Conservation (phyloP, 2,797 vertebrate species). For the Urosaurus nigricauda region DNA sequence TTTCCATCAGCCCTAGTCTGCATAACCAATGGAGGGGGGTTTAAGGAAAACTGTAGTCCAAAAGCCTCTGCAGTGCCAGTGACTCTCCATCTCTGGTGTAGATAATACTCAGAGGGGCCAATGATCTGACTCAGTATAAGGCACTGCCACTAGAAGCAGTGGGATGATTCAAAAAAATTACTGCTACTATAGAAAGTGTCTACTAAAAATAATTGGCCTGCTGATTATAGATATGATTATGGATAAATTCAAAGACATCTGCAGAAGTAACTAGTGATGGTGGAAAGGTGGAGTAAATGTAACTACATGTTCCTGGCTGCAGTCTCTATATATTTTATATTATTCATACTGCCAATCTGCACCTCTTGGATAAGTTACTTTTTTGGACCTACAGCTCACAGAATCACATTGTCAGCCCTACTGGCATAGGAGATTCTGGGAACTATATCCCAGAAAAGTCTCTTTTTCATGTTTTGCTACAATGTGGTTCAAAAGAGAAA, state of each 20-base stretch:
- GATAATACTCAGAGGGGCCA: not conserved
- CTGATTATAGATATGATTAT: too few relatives aligned
- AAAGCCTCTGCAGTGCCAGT: too few relatives aligned
- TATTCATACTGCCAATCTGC: not conserved
- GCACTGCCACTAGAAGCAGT: not conserved
- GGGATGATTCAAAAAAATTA: too few relatives aligned
- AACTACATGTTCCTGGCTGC: not conserved
- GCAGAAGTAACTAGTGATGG: not conserved
- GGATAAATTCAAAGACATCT: not conserved
- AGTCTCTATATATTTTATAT: not conserved
- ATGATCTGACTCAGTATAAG: not conserved
- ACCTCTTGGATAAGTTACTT: not conserved
- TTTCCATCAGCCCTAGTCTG: too few relatives aligned
- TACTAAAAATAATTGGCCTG: not conserved
- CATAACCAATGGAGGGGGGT: too few relatives aligned
- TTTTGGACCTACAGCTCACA: not conserved
- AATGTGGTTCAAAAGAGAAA: not conserved
- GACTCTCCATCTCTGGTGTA: not conserved
- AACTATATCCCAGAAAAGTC: not conserved
- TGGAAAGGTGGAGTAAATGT: not conserved
- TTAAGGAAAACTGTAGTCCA: too few relatives aligned
- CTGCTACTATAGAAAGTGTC: not conserved
- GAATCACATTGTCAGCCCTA: not conserved
- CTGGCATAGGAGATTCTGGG: not conserved
- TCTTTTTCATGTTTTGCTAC: too few relatives aligned